Base-by-base conservation (phyloP, 1,140 invertebrate species). In the Drosophila lacertosa region DNA sequence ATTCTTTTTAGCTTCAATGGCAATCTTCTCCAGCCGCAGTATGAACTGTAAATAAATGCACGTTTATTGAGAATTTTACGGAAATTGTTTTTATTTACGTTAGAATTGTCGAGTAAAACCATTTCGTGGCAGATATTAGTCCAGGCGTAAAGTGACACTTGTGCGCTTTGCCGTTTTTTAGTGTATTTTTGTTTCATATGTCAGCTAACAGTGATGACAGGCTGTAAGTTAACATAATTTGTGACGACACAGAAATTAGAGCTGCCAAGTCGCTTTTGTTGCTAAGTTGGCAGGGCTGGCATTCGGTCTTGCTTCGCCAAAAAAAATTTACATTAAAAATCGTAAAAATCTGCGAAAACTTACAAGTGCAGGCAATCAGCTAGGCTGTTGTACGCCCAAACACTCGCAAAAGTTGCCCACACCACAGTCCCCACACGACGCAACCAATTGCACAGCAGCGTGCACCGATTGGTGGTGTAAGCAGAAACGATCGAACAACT, bases 71-170 rank as follows among this genome's bases (percentile, higher is more conserved):
- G 92, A 93, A 59, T 72, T 92, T 92, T 63, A 51, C 50, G 60
- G 51, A 51, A 51, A 35, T 57, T 67, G 50, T 9, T 57, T 64
- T 74, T 83, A 71, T 72, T 76, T 71, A 82, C 77, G 63, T 71
- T 76, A 91, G 94, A 94, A 90, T 94, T 94, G 63, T 95, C 94
- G 73, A 95, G 88, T 66, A 94, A 91, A 89, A 95, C 94, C 94
- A 95, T 95, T 90, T 90, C 90, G 74, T 80, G 72, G 83, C 84
- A 79, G 48, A 59, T 75, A 40, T 51, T 47, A 37, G 60, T 44
- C 39, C 15, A 55, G 29, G 57, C 59, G 48, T 58, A 59, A 76
- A 63, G 37, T 81, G 70, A 74, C 60, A 74, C 33, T 80, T 74
- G 53, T 40, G 53, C 13, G 10, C n/a, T 45, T 9, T 24, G 55